phyloP scores from a whole-genome alignment of 1,140 invertebrate species.

The Callitettix versicolor region DNA sequence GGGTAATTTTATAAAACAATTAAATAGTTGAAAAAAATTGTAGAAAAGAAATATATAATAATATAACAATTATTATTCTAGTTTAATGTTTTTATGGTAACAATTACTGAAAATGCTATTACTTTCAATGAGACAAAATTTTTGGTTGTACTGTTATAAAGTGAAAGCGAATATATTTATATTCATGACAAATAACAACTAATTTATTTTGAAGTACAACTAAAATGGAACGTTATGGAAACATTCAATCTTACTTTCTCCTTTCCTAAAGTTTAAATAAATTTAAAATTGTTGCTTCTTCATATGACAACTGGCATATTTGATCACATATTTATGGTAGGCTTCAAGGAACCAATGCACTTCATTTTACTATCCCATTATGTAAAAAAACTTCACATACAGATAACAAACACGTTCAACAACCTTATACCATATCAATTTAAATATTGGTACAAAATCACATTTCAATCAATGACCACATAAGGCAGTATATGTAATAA shows the following conservation, averaged over 20 bases:
- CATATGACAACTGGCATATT: slow-evolving; percentile 4
- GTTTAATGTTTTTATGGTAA: no score
- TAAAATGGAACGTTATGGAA: no score
- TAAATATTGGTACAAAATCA: slow-evolving; percentile 5
- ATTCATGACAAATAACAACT: background rate
- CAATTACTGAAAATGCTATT: background rate
- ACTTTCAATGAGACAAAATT: background rate
- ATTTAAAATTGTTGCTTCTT: slow-evolving; percentile 11
- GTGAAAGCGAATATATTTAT: slow-evolving; percentile 1
- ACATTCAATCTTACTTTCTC: background rate
- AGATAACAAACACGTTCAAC: slow-evolving; percentile 8
- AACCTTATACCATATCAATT: background rate
- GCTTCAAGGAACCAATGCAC: slow-evolving; percentile 2
- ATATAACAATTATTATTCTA: no score
- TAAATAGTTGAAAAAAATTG: no score
- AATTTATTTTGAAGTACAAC: background rate
- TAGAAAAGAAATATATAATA: no score
- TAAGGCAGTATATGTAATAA: slow-evolving; percentile 81
- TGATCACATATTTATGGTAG: slow-evolving; percentile 6
- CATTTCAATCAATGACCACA: slow-evolving; percentile 71
- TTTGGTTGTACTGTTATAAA: background rate
- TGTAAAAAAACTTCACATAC: background rate
- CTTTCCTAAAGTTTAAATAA: background rate
- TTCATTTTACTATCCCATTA: background rate
- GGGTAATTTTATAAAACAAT: no score